Percentiles rank a stretch among this genome's conserved stretches.
Conservation (phyloP, 2,888 invertebrate genomes). For the Tetranychus piercei region DNA sequence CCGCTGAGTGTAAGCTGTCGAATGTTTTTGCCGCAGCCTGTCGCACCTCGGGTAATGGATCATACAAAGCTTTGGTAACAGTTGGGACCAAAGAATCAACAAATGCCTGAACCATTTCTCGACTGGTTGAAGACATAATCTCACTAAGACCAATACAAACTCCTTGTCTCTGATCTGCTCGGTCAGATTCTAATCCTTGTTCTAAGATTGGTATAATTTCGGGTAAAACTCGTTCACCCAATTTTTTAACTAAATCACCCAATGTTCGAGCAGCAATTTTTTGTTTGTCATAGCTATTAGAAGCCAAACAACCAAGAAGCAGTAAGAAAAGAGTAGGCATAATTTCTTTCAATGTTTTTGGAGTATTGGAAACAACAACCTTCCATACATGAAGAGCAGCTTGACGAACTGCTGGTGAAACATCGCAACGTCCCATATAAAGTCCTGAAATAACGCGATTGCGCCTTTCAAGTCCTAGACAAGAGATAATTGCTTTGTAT, state of each 20-base stretch:
- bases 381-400: conserved; percentile 98
- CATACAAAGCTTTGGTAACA: conserved; percentile 80
- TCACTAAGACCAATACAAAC: conserved; percentile 95
- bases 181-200: conserved; percentile 69
- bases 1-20: conserved; percentile 81
- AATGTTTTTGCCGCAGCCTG: conserved; percentile 91
- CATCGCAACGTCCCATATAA: conserved; percentile 93
- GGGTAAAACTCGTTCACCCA: conserved; percentile 89
- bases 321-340: conserved; percentile 79
- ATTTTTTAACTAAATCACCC: conserved; percentile 85
- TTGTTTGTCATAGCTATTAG: conserved; percentile 83
- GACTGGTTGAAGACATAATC: conserved; percentile 88
- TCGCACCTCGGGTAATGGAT: conserved; percentile 73
- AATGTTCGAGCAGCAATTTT: conserved; percentile 89
- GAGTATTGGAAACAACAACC: conserved; percentile 94
- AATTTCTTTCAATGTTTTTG: conserved; percentile 84
- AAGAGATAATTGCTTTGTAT: conserved; percentile 64
- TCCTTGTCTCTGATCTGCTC: conserved; percentile 86
- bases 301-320: conserved; percentile 78
- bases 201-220: conserved; percentile 96
- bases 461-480: conserved; percentile 68
- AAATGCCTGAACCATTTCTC: conserved; percentile 77
- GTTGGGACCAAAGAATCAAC: conserved; percentile 75
- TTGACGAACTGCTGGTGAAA: conserved; percentile 86
- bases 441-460: conserved; percentile 81